Base-by-base conservation (phyloP, 2,888 invertebrate species). In the Lasioglossum calceatum region DNA sequence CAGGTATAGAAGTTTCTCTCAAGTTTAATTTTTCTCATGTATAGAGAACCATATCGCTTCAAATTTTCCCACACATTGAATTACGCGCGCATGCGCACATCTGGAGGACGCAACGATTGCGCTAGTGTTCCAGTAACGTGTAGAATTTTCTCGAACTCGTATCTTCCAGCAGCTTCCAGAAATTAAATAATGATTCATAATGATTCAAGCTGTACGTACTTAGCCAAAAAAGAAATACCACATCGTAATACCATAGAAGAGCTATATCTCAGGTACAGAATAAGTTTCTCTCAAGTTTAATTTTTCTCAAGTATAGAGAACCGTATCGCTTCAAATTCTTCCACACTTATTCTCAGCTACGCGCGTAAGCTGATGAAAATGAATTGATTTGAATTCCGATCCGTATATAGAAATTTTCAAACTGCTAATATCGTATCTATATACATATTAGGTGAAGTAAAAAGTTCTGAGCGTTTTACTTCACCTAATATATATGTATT, bases 101-200 rank as follows among this genome's bases (percentile, higher is more conserved):
- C 0, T 36, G 36, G 0, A 61, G 8, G 23, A 36, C 3, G 4
- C 44, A 39, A 32, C 58, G 75, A 64, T 32, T 72, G 61, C 19
- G 39, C 23, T 2, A 5, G 58, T 16, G 16, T 36, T 50, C 85
- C n/a, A 84, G 50, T 7, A 61, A 7, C 23, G 0, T n/a, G 19
- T 32, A 50, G 82, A 82, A 70, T 50, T 36, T 74, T 87, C 86
- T 23, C 7, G 79, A 74, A 77, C 5, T 16, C 39, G 47, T 78
- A 16, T 23, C 7, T 82, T 74, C 61, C 1, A 82, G 58, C 12
- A n/a, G 4, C 12, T 58, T 58, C n/a, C 2, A 58, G 44, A 61
- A 39, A 36, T 8, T 3, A 23, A 58, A 54, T 16, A 5, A 76
- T 14, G 27, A 4, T 27, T 16, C 19, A 16, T 14, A 12, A 70